Base-by-base conservation (phyloP, 2,113 vertebrate species). In the Boulengerochromis microlepis region DNA sequence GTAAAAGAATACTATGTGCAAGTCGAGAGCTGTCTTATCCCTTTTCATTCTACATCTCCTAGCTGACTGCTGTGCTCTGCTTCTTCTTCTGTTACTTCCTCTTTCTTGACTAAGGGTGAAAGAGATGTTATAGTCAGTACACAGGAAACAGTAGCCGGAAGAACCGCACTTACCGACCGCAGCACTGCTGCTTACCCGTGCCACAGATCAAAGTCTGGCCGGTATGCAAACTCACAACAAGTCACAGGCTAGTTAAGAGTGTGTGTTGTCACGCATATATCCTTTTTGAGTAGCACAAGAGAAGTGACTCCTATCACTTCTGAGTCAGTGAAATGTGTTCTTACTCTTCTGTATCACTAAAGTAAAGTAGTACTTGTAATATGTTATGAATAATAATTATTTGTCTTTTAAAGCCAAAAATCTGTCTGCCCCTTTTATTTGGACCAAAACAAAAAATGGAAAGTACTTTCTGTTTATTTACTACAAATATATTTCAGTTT, bases 31-130 rank as follows among this genome's bases (percentile, higher is more conserved):
- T 29, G 24, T 54, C 81, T 40, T 71, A 53, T 78, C 33, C 4
- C 45, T 53, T 74, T 78, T 85, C 50, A 61, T 84, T 66, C 52
- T 47, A 45, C 7, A 22, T 18, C 57, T 61, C 6, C 10, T 18
- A 47, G 24, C 26, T 50, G 42, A 78, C 26, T 40, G 71, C 42
- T 78, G 26, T 40, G 45, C 42, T 78, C 74, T 56, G 66, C 35
- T 88, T 91, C 91, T 90, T 82, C 80, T 88, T 93, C 87, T 88
- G 80, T 87, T 35, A 90, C 91, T 93, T 95, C 94, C 91, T 93
- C 87, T 94, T 95, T 92, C 91, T 86, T 87, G 42, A 80, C 5
- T 22, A 12, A 74, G 83, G 40, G n/a, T 76, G 26, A 74, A 13
- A 52, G 31, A 87, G 56, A 64, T 56, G 64, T 88, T 61, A 80